phyloP scores from a whole-genome alignment of 1,140 invertebrate species.

The Xylocopa sonorina region DNA sequence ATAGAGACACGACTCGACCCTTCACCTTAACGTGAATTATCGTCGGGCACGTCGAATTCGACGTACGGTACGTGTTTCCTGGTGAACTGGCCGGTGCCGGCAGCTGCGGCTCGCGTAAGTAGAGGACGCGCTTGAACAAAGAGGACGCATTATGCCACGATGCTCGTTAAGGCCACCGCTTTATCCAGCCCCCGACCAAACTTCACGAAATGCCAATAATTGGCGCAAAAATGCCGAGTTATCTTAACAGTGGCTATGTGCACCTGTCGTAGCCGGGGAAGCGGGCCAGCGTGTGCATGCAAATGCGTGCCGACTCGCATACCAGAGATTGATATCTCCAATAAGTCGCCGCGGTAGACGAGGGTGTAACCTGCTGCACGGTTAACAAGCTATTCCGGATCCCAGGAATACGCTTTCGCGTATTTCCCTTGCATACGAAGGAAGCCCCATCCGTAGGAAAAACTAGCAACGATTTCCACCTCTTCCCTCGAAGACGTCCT shows the following conservation, averaged over 20 bases:
- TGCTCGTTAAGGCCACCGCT: slow-evolving; percentile 62
- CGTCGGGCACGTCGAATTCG: neutral
- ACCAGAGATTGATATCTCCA: slow-evolving; percentile 69
- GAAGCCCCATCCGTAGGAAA: neutral
- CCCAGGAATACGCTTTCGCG: slow-evolving; percentile 24
- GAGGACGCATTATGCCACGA: slow-evolving; percentile 61
- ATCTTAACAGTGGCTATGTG: slow-evolving; percentile 60
- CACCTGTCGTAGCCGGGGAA: slow-evolving; percentile 70
- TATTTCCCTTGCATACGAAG: neutral
- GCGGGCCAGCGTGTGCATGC: slow-evolving; percentile 64
- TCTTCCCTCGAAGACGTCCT: too few species aligned
- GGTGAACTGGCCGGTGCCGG: neutral
- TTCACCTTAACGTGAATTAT: slow-evolving; percentile 23
- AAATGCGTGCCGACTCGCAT: slow-evolving; percentile 68
- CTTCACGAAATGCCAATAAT: slow-evolving; percentile 77
- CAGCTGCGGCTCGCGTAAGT: slow-evolving; percentile 50
- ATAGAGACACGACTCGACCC: neutral
- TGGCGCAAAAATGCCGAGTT: slow-evolving; percentile 74
- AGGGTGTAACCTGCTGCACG: slow-evolving; percentile 58
- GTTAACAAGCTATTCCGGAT: slow-evolving; percentile 42
- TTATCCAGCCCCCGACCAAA: slow-evolving; percentile 57
- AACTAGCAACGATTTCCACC: neutral
- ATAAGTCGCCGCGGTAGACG: slow-evolving; percentile 64
- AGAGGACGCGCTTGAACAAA: slow-evolving; percentile 38
- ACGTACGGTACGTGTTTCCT: neutral